Evolutionary conservation across 2,888 invertebrate species (phyloP), one percentile per base, ranked within the genome.

Genomic region (Plagodis dolabraria): DNA sequence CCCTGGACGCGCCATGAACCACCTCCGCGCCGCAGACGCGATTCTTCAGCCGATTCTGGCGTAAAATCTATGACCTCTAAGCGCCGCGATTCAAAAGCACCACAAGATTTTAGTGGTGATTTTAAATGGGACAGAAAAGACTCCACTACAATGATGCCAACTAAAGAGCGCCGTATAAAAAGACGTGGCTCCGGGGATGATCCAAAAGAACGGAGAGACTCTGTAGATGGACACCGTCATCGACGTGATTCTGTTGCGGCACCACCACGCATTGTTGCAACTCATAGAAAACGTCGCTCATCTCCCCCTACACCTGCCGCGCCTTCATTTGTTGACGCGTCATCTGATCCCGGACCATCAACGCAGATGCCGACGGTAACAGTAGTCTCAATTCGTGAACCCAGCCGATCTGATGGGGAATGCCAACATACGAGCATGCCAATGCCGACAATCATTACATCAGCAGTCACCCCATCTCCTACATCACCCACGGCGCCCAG

Each of bases 31-130:
- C 97, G 97, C 77, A 93, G 97, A n/a, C 94, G 97, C 52, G 97
- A 98, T 80, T 97, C 97, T 33, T 97, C 97, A 60, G 97, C 97
- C 47, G 97, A 97, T 84, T 96, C 97, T 0, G 97, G 97, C 50
- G 96, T 97, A 67, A 95, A 96, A 77, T 96, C 96, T 34, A 95
- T 95, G 80, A 94, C 95, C 54, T 96, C 96, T 5, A 94, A 94
- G 70, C 94, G 96, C 10, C 93, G 96, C 8, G 96, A 96, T 72
- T 96, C 96, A 10, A 95, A 95, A 83, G 94, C 93, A 12, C 90
- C 95, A 10, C 94, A 94, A 76, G 96, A 96, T 71, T 94, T 96
- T 71, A 94, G 93, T 53, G 94, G 95, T 8, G 97, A 97, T 73
- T 94, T 97, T 60, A 95, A 95, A 33, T 96, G 96, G 96, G 94